These are phyloP conservation scores for Xanthostigma xanthostigma DNA, from an alignment of 2,888 invertebrate genomes.

Conservation along the genomic window DNA sequence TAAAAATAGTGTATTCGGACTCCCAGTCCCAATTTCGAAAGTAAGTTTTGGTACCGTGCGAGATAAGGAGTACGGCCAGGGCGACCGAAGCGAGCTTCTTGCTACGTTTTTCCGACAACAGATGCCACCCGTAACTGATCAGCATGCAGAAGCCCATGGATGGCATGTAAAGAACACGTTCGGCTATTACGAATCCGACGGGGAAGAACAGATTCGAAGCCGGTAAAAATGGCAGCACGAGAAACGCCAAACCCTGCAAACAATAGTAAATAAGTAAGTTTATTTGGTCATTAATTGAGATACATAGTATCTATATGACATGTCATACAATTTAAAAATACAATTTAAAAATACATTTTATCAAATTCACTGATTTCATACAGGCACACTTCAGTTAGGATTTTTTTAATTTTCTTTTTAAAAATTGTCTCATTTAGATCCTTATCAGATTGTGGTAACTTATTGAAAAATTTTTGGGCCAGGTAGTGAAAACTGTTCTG, in stretches of 20 bases:
- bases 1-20: constrained; percentile 85
- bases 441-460: no score
- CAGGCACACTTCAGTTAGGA: no score
- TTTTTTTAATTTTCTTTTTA: no score
- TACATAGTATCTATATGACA: no score
- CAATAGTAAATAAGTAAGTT: constrained; percentile 9
- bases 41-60: constrained; percentile 76
- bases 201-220: constrained; percentile 96
- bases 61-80: constrained; percentile 47
- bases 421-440: no score
- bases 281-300: no score
- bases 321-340: no score
- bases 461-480: no score
- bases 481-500: no score
- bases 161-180: constrained; percentile 88
- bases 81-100: constrained; percentile 50
- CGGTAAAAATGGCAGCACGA: constrained; percentile 84
- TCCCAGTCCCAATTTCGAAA: constrained; percentile 86
- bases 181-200: constrained; percentile 94
- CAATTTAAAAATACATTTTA: no score
- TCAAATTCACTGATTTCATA: no score
- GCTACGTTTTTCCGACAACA: constrained; percentile 47
- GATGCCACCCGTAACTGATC: constrained; percentile 72
- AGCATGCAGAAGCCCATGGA: constrained; percentile 95
- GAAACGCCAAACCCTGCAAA: constrained; percentile 67